These are phyloP conservation scores for Sylvia atricapilla DNA, from an alignment of 2,113 vertebrate genomes.

Conservation along the genomic window DNA sequence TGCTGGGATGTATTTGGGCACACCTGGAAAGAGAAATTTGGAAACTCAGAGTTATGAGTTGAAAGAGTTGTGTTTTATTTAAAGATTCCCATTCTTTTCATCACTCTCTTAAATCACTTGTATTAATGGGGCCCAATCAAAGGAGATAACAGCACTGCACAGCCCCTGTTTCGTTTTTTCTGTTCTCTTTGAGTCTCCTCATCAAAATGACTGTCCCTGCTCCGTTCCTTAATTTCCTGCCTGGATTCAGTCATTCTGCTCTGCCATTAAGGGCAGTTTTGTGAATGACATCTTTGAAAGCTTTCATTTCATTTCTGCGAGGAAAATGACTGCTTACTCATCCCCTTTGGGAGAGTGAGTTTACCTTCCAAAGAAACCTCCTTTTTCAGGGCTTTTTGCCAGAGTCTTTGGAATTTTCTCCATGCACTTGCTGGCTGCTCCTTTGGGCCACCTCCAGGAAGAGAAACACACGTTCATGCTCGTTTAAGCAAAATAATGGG, in stretches of 20 bases:
- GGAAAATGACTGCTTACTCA: conserved; percentile 45
- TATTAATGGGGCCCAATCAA: not conserved
- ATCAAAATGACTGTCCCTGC: not conserved
- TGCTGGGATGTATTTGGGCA: conserved; percentile 39
- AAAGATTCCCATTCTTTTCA: not conserved
- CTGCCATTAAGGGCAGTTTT: conserved; percentile 32
- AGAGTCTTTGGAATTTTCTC: not conserved
- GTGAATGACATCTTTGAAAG: conserved; percentile 54
- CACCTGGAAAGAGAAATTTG: conserved; percentile 22
- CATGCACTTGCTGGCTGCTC: not conserved
- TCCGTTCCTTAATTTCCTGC: conserved; percentile 21
- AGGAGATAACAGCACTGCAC: not conserved
- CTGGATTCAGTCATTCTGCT: conserved; percentile 31
- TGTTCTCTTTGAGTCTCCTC: conserved; percentile 19
- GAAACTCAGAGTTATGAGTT: not conserved
- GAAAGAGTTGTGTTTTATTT: conserved; percentile 4
- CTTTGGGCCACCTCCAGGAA: conserved; percentile 1
- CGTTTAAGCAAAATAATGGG: not conserved
- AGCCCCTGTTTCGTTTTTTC: not conserved
- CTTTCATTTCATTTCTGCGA: conserved; percentile 11
- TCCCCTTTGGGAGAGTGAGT: conserved; percentile 9
- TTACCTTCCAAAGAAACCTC: conserved; percentile 39
- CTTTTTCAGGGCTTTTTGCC: not conserved
- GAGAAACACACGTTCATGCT: not conserved
- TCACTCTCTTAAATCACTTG: not conserved